Percentiles rank a stretch among this genome's conserved stretches.
These are phyloP conservation scores for Podarcis lilfordi DNA, from an alignment of 2,797 vertebrate species.

Conservation along the genomic window DNA sequence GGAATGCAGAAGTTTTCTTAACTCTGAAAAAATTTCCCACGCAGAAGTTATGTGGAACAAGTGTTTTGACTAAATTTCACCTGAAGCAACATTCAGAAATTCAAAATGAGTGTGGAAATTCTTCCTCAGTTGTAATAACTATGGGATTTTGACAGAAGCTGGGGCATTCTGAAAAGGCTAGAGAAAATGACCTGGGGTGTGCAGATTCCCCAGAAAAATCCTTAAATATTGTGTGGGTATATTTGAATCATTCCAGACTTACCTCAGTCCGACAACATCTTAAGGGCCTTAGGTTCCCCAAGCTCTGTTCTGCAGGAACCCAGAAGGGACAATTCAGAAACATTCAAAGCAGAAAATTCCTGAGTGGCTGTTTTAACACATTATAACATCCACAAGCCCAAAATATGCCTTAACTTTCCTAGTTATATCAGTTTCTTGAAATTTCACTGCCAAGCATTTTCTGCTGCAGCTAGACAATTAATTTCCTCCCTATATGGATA, in stretches of 20 bases:
- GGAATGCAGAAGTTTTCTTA: background rate
- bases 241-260: background rate
- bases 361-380: background rate
- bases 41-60: background rate
- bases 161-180: background rate
- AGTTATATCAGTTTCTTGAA: background rate
- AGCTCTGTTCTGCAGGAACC: background rate
- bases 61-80: background rate
- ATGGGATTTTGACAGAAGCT: background rate
- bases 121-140: background rate
- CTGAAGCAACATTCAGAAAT: background rate
- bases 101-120: background rate
- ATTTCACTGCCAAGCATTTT: background rate
- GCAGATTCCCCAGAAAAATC: background rate
- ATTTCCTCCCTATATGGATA: background rate
- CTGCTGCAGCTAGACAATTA: background rate
- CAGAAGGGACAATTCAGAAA: background rate
- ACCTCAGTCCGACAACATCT: background rate
- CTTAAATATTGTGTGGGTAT: background rate
- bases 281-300: background rate
- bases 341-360: background rate
- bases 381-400: background rate
- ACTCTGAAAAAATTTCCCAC: background rate
- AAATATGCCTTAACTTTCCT: background rate
- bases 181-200: background rate